These are phyloP conservation scores for Pseudobourletiella spinata DNA, from an alignment of 1,140 invertebrate species.

Conservation along the genomic window DNA sequence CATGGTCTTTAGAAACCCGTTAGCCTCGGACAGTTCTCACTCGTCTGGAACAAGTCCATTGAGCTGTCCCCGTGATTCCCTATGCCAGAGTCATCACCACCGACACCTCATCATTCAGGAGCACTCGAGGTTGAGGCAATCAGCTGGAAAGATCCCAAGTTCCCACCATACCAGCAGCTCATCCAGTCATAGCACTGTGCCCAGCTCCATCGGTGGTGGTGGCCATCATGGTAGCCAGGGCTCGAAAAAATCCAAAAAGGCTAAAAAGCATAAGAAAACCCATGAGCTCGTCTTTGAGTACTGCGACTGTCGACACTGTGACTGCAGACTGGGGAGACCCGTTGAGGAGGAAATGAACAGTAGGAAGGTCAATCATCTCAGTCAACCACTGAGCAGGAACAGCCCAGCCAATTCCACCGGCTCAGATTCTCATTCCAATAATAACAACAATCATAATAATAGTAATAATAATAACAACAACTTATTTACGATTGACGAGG, in stretches of 20 bases:
- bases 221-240: neutral
- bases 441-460: neutral
- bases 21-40: neutral
- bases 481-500: slow-evolving; percentile 14
- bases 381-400: neutral
- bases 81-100: neutral
- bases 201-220: neutral
- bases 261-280: neutral
- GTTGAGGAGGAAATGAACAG: neutral
- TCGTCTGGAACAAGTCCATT: neutral
- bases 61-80: too few species aligned
- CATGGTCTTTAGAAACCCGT: neutral
- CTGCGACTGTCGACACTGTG: neutral
- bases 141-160: neutral
- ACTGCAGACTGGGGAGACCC: neutral
- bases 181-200: neutral
- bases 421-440: neutral
- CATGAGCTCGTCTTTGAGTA: slow-evolving; percentile 1
- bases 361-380: neutral
- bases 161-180: neutral
- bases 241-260: neutral
- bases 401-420: neutral
- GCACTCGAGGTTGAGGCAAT: neutral
- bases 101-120: slow-evolving; percentile 2
- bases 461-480: neutral